These are phyloP conservation scores for Hippocampus barbouri DNA, from an alignment of 2,113 vertebrate species.

Conservation along the genomic window DNA sequence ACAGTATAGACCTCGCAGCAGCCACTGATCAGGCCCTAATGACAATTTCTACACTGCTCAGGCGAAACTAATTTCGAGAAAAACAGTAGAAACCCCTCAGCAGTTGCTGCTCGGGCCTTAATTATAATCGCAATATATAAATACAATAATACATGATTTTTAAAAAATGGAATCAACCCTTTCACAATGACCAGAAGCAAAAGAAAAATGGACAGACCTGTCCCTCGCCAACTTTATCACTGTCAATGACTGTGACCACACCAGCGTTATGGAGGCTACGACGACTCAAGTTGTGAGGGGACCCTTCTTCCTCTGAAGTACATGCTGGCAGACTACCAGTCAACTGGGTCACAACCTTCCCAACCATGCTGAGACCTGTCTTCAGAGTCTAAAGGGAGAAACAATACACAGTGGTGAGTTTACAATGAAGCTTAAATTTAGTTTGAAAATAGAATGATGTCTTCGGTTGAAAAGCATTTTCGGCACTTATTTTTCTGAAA, in stretches of 20 bases:
- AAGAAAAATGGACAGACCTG: slow-evolving; percentile 75
- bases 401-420: slow-evolving; percentile 2
- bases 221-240: slow-evolving; percentile 86
- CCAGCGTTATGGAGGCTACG: slow-evolving; percentile 87
- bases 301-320: slow-evolving; percentile 83
- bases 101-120: neutral
- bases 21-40: too few relatives aligned
- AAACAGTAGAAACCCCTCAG: too few relatives aligned
- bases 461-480: neutral
- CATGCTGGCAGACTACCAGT: slow-evolving; percentile 87
- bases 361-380: slow-evolving; percentile 95
- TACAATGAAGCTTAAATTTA: neutral
- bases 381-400: slow-evolving; percentile 82
- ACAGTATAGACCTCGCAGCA: too few relatives aligned
- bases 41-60: too few relatives aligned
- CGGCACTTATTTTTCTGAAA: neutral
- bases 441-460: neutral
- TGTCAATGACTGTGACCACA: slow-evolving; percentile 94
- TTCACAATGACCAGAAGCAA: neutral
- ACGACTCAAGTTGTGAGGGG: slow-evolving; percentile 80
- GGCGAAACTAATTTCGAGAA: too few relatives aligned
- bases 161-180: neutral
- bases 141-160: neutral
- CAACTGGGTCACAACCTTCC: slow-evolving; percentile 94
- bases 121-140: neutral